These are phyloP conservation scores for Paradoxurus hermaphroditus DNA, from an alignment of 2,113 vertebrate genomes.

Conservation along the genomic window DNA sequence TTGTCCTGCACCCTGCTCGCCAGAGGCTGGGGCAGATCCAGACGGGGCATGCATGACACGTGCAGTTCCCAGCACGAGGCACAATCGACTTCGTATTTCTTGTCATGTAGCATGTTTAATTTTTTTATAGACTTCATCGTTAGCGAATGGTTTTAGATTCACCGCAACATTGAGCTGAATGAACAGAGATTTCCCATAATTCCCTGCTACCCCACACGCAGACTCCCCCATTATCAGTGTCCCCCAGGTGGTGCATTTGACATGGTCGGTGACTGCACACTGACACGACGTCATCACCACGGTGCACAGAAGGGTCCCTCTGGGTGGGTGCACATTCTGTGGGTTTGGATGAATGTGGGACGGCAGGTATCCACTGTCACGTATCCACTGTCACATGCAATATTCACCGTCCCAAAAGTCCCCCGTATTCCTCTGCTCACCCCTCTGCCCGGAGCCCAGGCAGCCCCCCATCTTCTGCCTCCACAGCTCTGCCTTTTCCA, in stretches of 20 bases:
- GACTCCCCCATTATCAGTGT: fast-evolving
- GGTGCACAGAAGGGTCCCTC: fast-evolving
- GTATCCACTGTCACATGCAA: not conserved
- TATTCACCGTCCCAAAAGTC: fast-evolving
- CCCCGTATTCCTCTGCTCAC: fast-evolving
- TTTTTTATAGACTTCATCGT: not conserved
- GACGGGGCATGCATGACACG: fast-evolving
- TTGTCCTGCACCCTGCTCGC: fast-evolving
- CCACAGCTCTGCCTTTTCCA: not conserved
- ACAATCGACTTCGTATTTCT: not conserved
- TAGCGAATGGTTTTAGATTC: not conserved
- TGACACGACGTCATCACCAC: fast-evolving
- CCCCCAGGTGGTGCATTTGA: fast-evolving
- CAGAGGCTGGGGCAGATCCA: not conserved
- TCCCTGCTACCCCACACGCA: fast-evolving
- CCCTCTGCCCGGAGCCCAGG: fast-evolving
- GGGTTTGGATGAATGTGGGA: not conserved
- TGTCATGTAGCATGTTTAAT: too few species aligned
- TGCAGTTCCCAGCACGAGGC: fast-evolving
- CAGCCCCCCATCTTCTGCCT: not conserved
- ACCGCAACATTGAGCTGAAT: not conserved
- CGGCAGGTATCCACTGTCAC: fast-evolving
- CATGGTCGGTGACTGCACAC: fast-evolving
- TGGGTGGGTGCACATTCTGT: fast-evolving
- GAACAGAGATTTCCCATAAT: fast-evolving